Evolutionary conservation across 2,888 invertebrate genomes (phyloP).

Genomic region (Linnaemya vulpina): DNA sequence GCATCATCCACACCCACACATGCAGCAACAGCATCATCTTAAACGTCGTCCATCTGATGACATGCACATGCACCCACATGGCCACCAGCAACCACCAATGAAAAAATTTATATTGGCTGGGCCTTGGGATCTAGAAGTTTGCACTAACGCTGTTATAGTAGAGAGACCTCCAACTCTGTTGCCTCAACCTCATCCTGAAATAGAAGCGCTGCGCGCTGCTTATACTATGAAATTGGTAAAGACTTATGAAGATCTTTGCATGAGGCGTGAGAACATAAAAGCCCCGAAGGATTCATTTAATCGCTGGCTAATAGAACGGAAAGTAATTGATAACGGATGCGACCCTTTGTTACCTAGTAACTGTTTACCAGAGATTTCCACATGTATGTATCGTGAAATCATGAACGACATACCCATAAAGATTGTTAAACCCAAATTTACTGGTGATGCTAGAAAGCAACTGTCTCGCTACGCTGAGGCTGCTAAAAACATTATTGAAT

Average conservation of each 20-base stretch:
- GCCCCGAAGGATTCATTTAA: conserved; percentile 98
- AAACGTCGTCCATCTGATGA: conserved; percentile 82
- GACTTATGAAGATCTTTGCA: conserved; percentile 97
- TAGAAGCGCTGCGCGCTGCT: conserved; percentile 93
- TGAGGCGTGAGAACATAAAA: conserved; percentile 95
- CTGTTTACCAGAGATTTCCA: conserved; percentile 95
- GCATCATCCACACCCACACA: conserved; percentile 77
- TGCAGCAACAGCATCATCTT: conserved; percentile 75
- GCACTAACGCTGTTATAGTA: conserved; percentile 91
- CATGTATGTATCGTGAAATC: conserved; percentile 97
- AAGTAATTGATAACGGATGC: conserved; percentile 93
- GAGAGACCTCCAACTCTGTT: conserved; percentile 93
- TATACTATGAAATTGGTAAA: conserved; percentile 92
- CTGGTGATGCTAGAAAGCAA: conserved; percentile 96
- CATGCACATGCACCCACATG: conserved; percentile 79
- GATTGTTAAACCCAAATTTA: conserved; percentile 96
- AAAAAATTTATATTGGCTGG: conserved; percentile 95
- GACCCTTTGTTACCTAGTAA: conserved; percentile 96
- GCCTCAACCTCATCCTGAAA: conserved; percentile 97
- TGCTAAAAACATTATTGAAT: conserved; percentile 98
- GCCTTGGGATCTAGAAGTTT: conserved; percentile 97
- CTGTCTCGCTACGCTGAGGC: conserved; percentile 97
- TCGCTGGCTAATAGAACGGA: conserved; percentile 97
- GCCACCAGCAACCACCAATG: conserved; percentile 86
- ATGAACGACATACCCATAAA: conserved; percentile 99